These are phyloP conservation scores for Mola mola DNA, from an alignment of 2,113 vertebrate genomes.

Conservation along the genomic window DNA sequence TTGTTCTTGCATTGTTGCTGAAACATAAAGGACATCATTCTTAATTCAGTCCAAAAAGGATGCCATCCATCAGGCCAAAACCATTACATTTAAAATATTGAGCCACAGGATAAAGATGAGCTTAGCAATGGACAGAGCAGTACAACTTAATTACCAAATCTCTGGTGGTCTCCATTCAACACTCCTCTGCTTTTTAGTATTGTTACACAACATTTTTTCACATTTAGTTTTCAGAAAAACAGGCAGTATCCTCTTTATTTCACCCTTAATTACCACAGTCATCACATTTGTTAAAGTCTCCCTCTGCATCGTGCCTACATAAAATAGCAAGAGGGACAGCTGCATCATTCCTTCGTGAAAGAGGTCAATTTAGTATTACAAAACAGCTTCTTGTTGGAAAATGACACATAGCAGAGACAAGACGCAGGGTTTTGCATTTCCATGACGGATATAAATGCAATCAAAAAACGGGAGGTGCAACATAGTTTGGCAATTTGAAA, in stretches of 20 bases:
- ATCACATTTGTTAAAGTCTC: constrained; percentile 31
- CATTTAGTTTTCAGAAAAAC: constrained; percentile 14
- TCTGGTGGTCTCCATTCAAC: constrained; percentile 26
- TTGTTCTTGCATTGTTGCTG: constrained; percentile 14
- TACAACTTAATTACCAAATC: constrained; percentile 3
- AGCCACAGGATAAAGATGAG: not conserved
- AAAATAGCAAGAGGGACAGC: constrained; percentile 10
- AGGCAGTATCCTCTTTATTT: constrained; percentile 19
- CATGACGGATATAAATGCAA: not conserved
- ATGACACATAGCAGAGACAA: too few species aligned
- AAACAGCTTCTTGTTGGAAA: not conserved
- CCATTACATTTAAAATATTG: not conserved
- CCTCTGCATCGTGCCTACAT: constrained; percentile 13
- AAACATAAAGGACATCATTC: constrained; percentile 9
- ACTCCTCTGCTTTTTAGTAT: constrained; percentile 31
- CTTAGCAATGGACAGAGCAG: constrained; percentile 12
- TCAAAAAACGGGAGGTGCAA: too few species aligned
- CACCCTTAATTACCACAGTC: constrained; percentile 38
- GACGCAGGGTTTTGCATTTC: not conserved
- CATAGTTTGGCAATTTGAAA: too few species aligned
- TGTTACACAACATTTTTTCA: constrained; percentile 36
- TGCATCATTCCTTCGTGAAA: constrained; percentile 17
- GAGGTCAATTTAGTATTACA: constrained; percentile 8
- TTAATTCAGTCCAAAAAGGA: constrained; percentile 5
- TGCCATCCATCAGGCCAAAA: constrained; percentile 6